Percentiles rank a stretch among this genome's conserved stretches.
These are phyloP conservation scores for Silurus glanis DNA, from an alignment of 2,113 vertebrate species.

Conservation along the genomic window DNA sequence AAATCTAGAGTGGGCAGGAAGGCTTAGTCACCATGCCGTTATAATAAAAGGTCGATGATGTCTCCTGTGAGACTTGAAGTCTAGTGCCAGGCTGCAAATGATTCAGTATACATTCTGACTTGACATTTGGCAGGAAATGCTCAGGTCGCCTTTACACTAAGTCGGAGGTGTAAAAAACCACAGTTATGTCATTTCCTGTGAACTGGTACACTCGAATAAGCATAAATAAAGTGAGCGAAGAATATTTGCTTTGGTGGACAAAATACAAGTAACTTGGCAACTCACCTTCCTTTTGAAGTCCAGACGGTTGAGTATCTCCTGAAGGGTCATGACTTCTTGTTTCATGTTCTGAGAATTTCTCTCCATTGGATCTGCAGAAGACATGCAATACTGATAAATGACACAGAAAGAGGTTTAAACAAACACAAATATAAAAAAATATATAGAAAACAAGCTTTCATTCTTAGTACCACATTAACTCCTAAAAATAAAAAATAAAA, in stretches of 20 bases:
- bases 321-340: conserved; percentile 86
- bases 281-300: conserved; percentile 94
- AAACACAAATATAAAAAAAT: not conserved
- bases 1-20: not conserved
- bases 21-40: not conserved
- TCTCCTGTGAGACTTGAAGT: not conserved
- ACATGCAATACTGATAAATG: not conserved
- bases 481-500: no score
- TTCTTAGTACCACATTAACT: no score
- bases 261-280: not conserved
- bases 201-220: not conserved
- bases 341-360: conserved; percentile 82
- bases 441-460: no score
- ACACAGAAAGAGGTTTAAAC: not conserved
- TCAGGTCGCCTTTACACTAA: not conserved
- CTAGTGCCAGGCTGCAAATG: not conserved
- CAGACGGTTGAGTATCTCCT: conserved; percentile 92
- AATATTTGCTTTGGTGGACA: not conserved
- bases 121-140: conserved; percentile 27
- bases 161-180: conserved; percentile 15
- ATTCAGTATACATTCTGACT: not conserved
- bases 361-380: conserved; percentile 78
- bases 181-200: not conserved
- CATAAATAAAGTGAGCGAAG: no score
- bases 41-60: not conserved